phyloP scores from a whole-genome alignment of 2,797 vertebrate genomes.

The Botia kubotai region DNA sequence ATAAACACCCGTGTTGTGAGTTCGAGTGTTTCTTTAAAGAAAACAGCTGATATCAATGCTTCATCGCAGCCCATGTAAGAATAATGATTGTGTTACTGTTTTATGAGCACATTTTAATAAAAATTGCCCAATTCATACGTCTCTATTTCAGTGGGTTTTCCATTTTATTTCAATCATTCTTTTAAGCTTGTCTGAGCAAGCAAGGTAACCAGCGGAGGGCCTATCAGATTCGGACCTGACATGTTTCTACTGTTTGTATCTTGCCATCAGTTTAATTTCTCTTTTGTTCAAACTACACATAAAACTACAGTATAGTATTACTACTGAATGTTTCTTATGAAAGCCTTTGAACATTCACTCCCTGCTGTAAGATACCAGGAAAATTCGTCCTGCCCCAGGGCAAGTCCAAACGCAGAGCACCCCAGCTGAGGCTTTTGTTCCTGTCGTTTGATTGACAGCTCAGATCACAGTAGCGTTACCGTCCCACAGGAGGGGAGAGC shows the following conservation, averaged over 20 bases:
- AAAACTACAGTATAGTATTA: not conserved
- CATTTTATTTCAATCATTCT: too few relatives aligned
- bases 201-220: too few relatives aligned
- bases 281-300: not conserved
- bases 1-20: too few relatives aligned
- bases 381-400: slow-evolving; percentile 1
- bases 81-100: too few relatives aligned
- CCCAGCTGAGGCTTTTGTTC: slow-evolving; percentile 39
- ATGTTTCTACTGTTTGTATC: not conserved
- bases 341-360: slow-evolving; percentile 5
- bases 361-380: slow-evolving; percentile 26
- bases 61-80: too few relatives aligned
- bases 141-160: too few relatives aligned
- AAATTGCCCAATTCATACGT: too few relatives aligned
- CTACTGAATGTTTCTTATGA: not conserved
- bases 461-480: slow-evolving; percentile 42
- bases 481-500: slow-evolving; percentile 31
- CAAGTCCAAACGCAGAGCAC: slow-evolving; percentile 28
- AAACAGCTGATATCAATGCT: too few relatives aligned
- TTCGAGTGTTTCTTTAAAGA: too few relatives aligned
- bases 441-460: slow-evolving; percentile 53
- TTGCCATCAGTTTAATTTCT: not conserved
- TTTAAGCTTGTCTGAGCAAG: too few relatives aligned
- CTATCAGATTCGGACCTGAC: too few relatives aligned
- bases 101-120: too few relatives aligned